These are phyloP conservation scores for Copidosoma floridanum DNA, from an alignment of 1,140 invertebrate species.

Conservation along the genomic window DNA sequence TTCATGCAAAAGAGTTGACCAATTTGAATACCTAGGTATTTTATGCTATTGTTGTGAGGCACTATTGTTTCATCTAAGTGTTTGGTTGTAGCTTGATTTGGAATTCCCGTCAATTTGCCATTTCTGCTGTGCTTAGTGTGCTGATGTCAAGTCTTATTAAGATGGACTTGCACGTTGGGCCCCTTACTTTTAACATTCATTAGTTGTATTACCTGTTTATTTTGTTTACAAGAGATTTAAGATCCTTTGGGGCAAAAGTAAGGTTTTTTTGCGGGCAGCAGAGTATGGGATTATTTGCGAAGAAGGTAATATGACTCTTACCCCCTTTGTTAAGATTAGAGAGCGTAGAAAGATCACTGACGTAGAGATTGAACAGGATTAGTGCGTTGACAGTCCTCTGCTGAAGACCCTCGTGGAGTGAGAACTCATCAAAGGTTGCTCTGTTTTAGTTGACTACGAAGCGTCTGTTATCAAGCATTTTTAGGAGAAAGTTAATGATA, in stretches of 20 bases:
- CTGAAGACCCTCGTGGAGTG: not conserved
- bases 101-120: too few species aligned
- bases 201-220: not conserved
- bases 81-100: too few species aligned
- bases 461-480: constrained; percentile 12
- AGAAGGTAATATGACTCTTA: not conserved
- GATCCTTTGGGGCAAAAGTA: not conserved
- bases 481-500: constrained; percentile 15
- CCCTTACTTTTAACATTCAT: not conserved
- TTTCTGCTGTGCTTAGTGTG: not conserved
- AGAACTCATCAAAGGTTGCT: not conserved
- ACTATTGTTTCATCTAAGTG: not conserved
- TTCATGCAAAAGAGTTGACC: not conserved
- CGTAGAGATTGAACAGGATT: not conserved
- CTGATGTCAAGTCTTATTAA: not conserved
- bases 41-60: not conserved
- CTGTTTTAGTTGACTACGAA: not conserved
- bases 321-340: not conserved
- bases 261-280: not conserved
- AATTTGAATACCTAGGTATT: not conserved
- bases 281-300: not conserved
- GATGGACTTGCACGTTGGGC: not conserved
- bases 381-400: not conserved
- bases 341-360: not conserved
- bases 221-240: not conserved